These are phyloP conservation scores for Ophiothrix spiculata DNA, from an alignment of 35 echinoderm and acorn worm genomes.

Conservation along the genomic window DNA sequence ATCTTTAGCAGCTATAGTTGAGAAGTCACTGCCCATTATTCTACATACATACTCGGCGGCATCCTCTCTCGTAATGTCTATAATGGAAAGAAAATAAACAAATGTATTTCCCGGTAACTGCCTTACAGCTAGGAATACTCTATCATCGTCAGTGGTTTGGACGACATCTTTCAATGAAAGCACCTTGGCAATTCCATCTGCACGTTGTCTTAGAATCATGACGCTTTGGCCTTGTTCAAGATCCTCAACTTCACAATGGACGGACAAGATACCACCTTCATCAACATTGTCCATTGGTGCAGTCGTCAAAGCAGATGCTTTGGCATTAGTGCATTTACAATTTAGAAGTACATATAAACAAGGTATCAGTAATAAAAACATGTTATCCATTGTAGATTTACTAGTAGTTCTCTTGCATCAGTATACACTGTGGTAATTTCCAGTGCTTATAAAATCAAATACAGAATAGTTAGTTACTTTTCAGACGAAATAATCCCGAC, in stretches of 20 bases:
- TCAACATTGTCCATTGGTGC: background rate
- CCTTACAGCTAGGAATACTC: background rate
- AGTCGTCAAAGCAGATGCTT: background rate
- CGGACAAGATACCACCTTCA: background rate
- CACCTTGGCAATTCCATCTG: background rate
- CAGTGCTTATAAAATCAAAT: too few species aligned
- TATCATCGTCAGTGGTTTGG: background rate
- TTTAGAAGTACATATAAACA: background rate
- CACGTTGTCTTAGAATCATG: background rate
- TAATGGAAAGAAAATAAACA: background rate
- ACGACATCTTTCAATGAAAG: background rate
- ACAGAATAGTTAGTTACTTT: too few species aligned
- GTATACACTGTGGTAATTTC: too few species aligned
- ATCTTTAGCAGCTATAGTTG: background rate
- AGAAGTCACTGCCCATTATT: background rate
- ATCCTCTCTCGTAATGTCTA: background rate
- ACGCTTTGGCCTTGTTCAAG: background rate
- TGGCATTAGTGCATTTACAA: background rate
- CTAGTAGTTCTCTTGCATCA: too few species aligned
- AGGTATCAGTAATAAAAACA: background rate
- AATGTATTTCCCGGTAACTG: background rate
- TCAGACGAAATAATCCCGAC: background rate
- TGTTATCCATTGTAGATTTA: background rate
- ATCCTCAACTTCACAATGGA: background rate
- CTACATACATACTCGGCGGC: background rate